Conservation (phyloP, 2,888 invertebrate species). For the Metalampra italica region DNA sequence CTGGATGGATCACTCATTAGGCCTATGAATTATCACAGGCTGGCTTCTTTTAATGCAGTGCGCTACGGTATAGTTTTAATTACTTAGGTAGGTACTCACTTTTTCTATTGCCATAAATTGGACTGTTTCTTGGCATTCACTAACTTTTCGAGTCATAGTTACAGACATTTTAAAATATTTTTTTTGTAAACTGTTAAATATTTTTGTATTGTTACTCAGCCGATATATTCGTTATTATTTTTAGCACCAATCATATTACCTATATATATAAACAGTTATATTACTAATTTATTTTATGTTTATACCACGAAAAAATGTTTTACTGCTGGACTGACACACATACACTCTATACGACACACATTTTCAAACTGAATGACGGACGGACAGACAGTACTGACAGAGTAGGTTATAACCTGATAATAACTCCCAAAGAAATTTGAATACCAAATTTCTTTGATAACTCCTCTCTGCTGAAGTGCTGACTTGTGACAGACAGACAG, state of each 20-base stretch:
- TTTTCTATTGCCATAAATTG: conserved; percentile 71
- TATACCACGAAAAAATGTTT: background rate
- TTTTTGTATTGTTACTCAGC: background rate
- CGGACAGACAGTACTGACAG: background rate
- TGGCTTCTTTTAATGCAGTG: too few species aligned
- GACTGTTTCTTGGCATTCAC: conserved; percentile 67
- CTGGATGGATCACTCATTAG: too few species aligned
- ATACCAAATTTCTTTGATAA: too few species aligned
- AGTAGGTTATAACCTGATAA: too few species aligned
- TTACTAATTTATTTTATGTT: background rate
- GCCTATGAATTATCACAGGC: too few species aligned
- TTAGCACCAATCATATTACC: too few species aligned
- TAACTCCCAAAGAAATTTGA: too few species aligned
- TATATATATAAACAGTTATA: background rate
- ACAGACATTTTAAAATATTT: conserved; percentile 47
- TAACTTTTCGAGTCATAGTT: conserved; percentile 70
- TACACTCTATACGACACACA: background rate
- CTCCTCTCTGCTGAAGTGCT: too few species aligned
- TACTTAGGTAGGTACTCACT: too few species aligned
- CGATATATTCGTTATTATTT: background rate
- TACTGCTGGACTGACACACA: background rate
- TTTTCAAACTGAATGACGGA: background rate
- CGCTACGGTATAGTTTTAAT: too few species aligned
- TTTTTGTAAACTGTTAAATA: background rate
- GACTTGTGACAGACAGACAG: too few species aligned